Base-by-base conservation (phyloP, 2,113 vertebrate genomes). In the Sialia sialis region DNA sequence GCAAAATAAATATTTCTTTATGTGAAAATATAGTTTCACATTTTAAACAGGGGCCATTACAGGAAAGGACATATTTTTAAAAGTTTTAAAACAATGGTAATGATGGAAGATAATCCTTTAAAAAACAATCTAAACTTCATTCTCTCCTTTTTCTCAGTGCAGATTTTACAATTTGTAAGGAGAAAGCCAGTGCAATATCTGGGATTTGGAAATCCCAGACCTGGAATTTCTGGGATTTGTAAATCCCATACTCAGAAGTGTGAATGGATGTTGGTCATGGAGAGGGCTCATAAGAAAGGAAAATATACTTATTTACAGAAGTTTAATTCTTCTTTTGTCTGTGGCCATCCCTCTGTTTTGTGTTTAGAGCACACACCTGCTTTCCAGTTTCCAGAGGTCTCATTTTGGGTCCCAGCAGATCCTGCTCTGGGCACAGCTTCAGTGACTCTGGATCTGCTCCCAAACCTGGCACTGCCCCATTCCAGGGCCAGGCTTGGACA, bases 331-430 rank as follows among this genome's bases (percentile, higher is more conserved):
- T 27, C 20, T 72, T 39, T 34, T 14, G 1, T 13, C 8, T 26
- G 20, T 12, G 66, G 77, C 6, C 43, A 81, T 13, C 8, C 13
- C 52, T 36, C 26, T 80, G 4, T 48, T 38, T 54, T 48, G 16
- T 25, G 0, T 60, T n/a, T 21, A 5, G 54, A 13, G 21, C 29
- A 7, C 41, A 0, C 13, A 16, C 29, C 29, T 56, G 15, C 67
- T 17, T 14, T 18, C 1, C 21, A 18, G 30, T 13, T 43, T 6
- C 0, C n/a, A 1, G 3, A 11, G 43, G n/a, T 58, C 60, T 27
- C 10, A 1, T 12, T 66, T 16, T 7, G 52, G 26, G 1, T 11
- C 11, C 44, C 59, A 3, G 4, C 54, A 1, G 3, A 27, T 25
- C 60, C 54, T n/a, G 0, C 20, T 18, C 63, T 16, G 11, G 3